These are phyloP conservation scores for Procapra przewalskii DNA, from an alignment of 2,113 vertebrate genomes.

Conservation along the genomic window DNA sequence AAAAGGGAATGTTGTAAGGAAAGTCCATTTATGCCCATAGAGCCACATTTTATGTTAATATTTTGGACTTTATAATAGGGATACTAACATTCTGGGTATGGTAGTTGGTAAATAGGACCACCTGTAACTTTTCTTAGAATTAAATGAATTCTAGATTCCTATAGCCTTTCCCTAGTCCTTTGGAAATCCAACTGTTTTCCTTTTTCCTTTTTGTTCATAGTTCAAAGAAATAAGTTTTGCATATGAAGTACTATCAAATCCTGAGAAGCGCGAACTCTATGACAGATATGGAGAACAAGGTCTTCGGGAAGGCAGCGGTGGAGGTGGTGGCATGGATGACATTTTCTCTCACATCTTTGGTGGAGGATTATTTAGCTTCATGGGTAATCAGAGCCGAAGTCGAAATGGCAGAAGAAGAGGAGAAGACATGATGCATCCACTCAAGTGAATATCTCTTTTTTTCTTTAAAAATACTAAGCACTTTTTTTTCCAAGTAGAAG, in stretches of 20 bases:
- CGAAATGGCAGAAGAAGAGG: constrained; percentile 95
- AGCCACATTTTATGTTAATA: neutral
- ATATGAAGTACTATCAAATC: constrained; percentile 96
- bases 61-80: neutral
- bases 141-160: neutral
- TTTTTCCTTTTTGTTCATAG: constrained; percentile 76
- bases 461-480: neutral
- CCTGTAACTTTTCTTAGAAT: neutral
- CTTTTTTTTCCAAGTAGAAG: neutral
- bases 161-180: neutral
- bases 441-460: constrained; percentile 87
- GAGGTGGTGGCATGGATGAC: constrained; percentile 96
- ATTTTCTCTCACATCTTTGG: constrained; percentile 99
- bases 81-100: neutral
- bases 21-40: neutral
- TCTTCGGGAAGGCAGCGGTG: constrained; percentile 94
- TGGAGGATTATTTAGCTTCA: constrained; percentile 96
- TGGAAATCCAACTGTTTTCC: constrained; percentile 33
- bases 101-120: neutral
- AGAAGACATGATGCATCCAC: constrained; percentile 98
- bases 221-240: constrained; percentile 99
- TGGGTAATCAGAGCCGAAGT: constrained; percentile 94
- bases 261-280: constrained; percentile 96
- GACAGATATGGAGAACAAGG: constrained; percentile 98
- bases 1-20: neutral